Conservation (phyloP, 2,888 invertebrate species). For the Zaprionus bogoriensis region DNA sequence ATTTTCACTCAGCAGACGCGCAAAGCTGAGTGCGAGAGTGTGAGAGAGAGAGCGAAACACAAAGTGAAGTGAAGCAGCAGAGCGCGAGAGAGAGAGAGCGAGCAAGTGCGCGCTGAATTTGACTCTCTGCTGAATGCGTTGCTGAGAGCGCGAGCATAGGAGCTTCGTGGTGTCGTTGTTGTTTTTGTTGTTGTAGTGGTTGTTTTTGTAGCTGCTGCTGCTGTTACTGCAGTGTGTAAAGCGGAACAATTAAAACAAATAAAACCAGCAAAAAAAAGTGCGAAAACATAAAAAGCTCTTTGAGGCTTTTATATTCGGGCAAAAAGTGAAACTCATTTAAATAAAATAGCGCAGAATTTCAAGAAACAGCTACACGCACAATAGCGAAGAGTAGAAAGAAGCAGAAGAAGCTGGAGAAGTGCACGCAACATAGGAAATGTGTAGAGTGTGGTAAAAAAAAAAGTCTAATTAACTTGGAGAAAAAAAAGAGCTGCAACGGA, state of each 20-base stretch:
- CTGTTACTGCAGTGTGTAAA: conserved; percentile 18
- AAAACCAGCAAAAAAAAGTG: conserved; percentile 23
- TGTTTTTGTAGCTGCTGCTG: not conserved
- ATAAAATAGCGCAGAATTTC: conserved; percentile 21
- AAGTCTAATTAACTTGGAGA: conserved; percentile 30
- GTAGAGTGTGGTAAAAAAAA: conserved; percentile 1
- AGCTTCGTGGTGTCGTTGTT: not conserved
- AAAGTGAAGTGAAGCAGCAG: conserved; percentile 21
- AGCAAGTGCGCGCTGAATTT: conserved; percentile 40
- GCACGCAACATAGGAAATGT: conserved; percentile 10
- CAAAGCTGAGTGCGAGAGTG: conserved; percentile 4
- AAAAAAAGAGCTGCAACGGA: conserved; percentile 29
- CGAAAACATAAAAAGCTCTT: conserved; percentile 43
- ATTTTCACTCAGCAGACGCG: conserved; percentile 64
- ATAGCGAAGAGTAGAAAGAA: not conserved
- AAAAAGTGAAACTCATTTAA: conserved; percentile 32
- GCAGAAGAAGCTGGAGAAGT: not conserved
- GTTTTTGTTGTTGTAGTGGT: conserved; percentile 19
- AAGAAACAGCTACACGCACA: conserved; percentile 2
- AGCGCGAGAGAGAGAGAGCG: conserved; percentile 12
- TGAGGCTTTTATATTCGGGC: no score
- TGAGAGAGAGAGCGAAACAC: conserved; percentile 24
- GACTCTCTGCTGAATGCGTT: conserved; percentile 35
- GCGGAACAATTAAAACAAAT: conserved; percentile 8
- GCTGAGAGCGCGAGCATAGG: conserved; percentile 43